Conservation (phyloP, 23 tunicate species). For the Aplidium turbinatum region DNA sequence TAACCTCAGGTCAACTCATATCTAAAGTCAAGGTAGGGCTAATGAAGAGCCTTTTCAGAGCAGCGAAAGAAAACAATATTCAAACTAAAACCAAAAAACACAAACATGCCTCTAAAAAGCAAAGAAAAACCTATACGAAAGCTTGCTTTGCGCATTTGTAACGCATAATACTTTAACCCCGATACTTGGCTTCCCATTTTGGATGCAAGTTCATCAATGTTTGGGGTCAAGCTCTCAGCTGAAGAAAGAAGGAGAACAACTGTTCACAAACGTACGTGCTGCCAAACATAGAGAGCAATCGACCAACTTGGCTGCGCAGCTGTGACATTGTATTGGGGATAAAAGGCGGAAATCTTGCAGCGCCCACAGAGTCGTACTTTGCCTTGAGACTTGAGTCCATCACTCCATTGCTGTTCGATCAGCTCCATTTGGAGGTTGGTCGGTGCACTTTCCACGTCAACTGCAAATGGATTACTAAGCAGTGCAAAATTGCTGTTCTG, state of each 20-base stretch:
- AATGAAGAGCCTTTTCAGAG: neutral
- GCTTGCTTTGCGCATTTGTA: too few species aligned
- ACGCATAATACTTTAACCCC: too few species aligned
- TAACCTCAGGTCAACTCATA: neutral
- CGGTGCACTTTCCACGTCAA: constrained; percentile 32
- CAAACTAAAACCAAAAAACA: neutral
- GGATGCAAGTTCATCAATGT: constrained; percentile 3
- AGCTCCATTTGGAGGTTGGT: constrained; percentile 38
- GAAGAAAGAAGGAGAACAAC: constrained; percentile 17
- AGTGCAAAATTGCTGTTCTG: constrained; percentile 29
- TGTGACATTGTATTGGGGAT: constrained; percentile 26
- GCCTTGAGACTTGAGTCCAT: constrained; percentile 34
- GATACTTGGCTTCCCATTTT: neutral
- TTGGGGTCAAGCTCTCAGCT: constrained; percentile 2
- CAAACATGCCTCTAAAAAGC: neutral
- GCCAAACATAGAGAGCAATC: constrained; percentile 40
- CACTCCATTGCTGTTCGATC: constrained; percentile 31
- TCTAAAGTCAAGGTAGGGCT: neutral
- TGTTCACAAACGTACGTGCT: constrained; percentile 61
- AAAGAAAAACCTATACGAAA: neutral
- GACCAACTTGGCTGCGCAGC: constrained; percentile 7
- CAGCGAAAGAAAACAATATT: neutral
- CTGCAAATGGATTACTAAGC: constrained; percentile 38
- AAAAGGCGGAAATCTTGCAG: constrained; percentile 21
- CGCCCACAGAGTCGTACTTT: constrained; percentile 30